Evolutionary conservation across 2,888 invertebrate genomes (phyloP).

Genomic region (Auanema freiburgensis): DNA sequence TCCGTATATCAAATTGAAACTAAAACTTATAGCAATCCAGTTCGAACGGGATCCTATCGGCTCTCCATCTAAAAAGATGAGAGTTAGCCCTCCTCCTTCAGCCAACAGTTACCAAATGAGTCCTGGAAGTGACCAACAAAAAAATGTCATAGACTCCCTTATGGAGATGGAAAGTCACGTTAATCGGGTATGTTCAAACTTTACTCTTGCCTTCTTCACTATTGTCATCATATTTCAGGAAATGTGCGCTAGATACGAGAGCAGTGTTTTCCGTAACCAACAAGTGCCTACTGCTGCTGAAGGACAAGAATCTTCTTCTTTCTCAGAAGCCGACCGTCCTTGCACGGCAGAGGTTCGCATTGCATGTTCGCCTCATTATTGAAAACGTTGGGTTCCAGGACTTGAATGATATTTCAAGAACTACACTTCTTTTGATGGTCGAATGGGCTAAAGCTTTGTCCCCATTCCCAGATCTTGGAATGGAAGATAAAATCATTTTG

Average conservation of each 20-base stretch:
- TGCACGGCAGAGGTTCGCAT: constrained; percentile 45
- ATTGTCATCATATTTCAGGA: constrained; percentile 27
- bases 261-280: constrained; percentile 32
- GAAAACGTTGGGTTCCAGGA: constrained; percentile 30
- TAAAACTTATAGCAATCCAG: constrained; percentile 55
- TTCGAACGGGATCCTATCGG: constrained; percentile 62
- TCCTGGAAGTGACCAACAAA: constrained; percentile 9
- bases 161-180: constrained; percentile 61
- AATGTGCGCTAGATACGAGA: constrained; percentile 52
- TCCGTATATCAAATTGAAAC: background rate
- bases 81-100: constrained; percentile 30
- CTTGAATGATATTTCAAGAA: constrained; percentile 60
- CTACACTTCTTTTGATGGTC: constrained; percentile 62
- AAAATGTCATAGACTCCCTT: constrained; percentile 51
- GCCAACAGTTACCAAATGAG: constrained; percentile 9
- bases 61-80: constrained; percentile 51
- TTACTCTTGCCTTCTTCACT: background rate
- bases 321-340: constrained; percentile 38
- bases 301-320: constrained; percentile 22
- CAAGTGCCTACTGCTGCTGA: constrained; percentile 9
- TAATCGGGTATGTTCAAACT: constrained; percentile 31
- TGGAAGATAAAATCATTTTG: constrained; percentile 61
- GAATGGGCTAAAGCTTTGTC: constrained; percentile 61
- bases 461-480: constrained; percentile 59
- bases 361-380: background rate